Percentiles rank a stretch among this genome's conserved stretches.
These are phyloP conservation scores for Marronus borbonicus DNA, from an alignment of 2,888 invertebrate genomes.

Conservation along the genomic window DNA sequence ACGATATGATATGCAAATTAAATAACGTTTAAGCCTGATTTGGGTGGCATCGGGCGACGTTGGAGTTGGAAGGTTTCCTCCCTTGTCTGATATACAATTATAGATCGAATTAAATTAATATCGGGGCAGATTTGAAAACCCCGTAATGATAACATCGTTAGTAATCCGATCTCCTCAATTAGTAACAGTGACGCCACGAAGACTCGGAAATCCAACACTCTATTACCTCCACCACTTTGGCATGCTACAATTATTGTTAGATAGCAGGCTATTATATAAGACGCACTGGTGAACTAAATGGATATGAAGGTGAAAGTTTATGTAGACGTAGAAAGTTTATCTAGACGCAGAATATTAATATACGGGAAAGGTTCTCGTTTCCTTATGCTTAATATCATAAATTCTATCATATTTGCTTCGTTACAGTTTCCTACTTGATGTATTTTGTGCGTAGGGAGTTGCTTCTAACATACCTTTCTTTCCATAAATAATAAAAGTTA, in stretches of 20 bases:
- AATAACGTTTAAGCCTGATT: background rate
- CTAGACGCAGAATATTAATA: too few relatives aligned
- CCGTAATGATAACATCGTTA: constrained; percentile 46
- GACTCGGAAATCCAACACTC: constrained; percentile 30
- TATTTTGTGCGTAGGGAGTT: too few relatives aligned
- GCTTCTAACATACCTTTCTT: too few relatives aligned
- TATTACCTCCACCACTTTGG: background rate
- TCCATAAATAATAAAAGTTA: too few relatives aligned
- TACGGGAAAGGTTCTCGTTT: too few relatives aligned
- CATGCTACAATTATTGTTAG: background rate
- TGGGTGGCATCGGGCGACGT: background rate
- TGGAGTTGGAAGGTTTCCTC: background rate
- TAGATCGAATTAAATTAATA: constrained; percentile 33
- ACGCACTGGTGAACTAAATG: too few relatives aligned
- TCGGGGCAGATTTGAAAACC: constrained; percentile 31
- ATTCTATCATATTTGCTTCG: too few relatives aligned
- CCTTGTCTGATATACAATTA: constrained; percentile 11
- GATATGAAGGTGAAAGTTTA: too few relatives aligned
- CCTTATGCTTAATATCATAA: too few relatives aligned
- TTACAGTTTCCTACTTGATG: too few relatives aligned
- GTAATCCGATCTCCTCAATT: constrained; percentile 47
- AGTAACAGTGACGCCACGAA: constrained; percentile 23
- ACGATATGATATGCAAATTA: constrained; percentile 1
- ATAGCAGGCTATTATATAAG: too few relatives aligned
- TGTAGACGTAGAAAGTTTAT: too few relatives aligned